Evolutionary conservation across 2,113 vertebrate species (phyloP).

Genomic region (Ptyas mucosa): DNA sequence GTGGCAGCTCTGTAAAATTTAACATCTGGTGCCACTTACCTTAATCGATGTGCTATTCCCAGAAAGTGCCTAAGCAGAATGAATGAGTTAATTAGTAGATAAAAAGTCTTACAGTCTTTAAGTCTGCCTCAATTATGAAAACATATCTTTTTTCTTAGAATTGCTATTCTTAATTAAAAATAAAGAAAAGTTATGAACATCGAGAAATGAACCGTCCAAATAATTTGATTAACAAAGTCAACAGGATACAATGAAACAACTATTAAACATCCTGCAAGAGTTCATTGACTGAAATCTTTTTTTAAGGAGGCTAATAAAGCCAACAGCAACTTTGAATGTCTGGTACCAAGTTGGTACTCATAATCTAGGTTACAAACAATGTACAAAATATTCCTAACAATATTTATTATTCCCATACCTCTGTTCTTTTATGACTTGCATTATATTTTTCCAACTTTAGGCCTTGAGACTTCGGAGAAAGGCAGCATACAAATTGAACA

Average conservation of each 20-base stretch:
- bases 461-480: too few relatives aligned
- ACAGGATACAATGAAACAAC: background rate
- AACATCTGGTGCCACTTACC: background rate
- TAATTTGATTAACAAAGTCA: background rate
- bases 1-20: background rate
- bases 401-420: background rate
- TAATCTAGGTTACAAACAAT: background rate
- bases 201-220: background rate
- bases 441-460: background rate
- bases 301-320: background rate
- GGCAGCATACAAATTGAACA: too few relatives aligned
- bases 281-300: background rate
- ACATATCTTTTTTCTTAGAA: background rate
- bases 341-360: background rate
- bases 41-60: background rate
- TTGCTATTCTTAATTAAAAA: slow-evolving; percentile 10
- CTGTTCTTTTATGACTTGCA: background rate
- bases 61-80: background rate
- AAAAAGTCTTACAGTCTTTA: background rate
- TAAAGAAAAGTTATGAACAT: slow-evolving; percentile 1
- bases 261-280: background rate
- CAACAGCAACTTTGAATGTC: background rate
- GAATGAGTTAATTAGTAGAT: background rate
- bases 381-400: background rate
- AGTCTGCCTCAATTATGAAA: background rate